phyloP scores from a whole-genome alignment of 2,888 invertebrate genomes.

The Eristalis intricaria region DNA sequence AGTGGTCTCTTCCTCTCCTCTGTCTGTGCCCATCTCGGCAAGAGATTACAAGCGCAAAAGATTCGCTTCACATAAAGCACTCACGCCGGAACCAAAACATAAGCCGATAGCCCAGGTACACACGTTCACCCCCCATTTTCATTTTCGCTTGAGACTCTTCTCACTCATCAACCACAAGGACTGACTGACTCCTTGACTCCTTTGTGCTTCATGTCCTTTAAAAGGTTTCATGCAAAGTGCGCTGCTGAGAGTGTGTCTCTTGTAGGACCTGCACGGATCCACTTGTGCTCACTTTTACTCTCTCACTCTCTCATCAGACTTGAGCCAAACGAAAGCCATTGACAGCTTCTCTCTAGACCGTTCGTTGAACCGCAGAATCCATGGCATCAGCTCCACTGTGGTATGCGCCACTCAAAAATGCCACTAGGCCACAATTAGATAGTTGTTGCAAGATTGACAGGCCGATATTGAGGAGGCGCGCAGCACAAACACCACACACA shows the following conservation, averaged over 20 bases:
- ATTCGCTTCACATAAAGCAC: slow-evolving; percentile 30
- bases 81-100: slow-evolving; percentile 40
- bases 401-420: slow-evolving; percentile 19
- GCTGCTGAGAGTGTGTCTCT: neutral
- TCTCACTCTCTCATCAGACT: slow-evolving; percentile 57
- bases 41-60: neutral
- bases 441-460: slow-evolving; percentile 60
- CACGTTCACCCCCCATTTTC: slow-evolving; percentile 7
- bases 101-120: slow-evolving; percentile 15
- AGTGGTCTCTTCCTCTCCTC: slow-evolving; percentile 37
- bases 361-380: slow-evolving; percentile 58
- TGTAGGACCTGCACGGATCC: neutral
- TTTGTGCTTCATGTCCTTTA: slow-evolving; percentile 5
- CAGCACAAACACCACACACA: neutral
- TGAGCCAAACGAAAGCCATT: slow-evolving; percentile 22
- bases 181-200: slow-evolving; percentile 45
- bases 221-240: neutral
- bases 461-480: slow-evolving; percentile 54
- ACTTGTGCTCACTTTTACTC: slow-evolving; percentile 52
- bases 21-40: neutral
- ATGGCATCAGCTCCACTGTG: neutral
- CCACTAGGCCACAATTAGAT: slow-evolving; percentile 64
- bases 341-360: slow-evolving; percentile 52
- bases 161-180: neutral
- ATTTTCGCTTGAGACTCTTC: neutral